Conservation (phyloP, 2,113 vertebrate genomes). For the Gavialis gangeticus region DNA sequence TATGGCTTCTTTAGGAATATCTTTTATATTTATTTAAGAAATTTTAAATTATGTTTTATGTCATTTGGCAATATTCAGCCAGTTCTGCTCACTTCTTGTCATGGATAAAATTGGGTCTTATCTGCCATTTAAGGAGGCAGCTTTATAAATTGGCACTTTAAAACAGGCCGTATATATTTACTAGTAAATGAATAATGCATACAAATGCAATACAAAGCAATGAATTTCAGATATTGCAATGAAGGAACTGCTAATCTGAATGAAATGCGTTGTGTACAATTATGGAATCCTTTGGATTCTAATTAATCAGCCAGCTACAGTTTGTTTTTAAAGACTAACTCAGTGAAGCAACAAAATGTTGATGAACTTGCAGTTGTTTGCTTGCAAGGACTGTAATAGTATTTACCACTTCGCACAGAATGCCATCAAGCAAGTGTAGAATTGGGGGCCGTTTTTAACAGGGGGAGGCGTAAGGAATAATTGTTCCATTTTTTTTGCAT, state of each 20-base stretch:
- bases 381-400: background rate
- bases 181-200: slow-evolving; percentile 50
- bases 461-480: background rate
- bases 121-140: slow-evolving; percentile 73
- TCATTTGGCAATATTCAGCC: slow-evolving; percentile 84
- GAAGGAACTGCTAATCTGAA: slow-evolving; percentile 71
- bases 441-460: slow-evolving; percentile 50
- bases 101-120: slow-evolving; percentile 81
- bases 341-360: background rate
- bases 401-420: background rate
- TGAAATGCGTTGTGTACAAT: background rate
- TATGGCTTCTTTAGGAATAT: slow-evolving; percentile 86
- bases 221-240: slow-evolving; percentile 42
- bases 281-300: slow-evolving; percentile 26
- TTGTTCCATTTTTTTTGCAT: background rate
- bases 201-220: slow-evolving; percentile 55
- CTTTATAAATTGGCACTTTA: slow-evolving; percentile 85
- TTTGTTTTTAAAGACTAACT: slow-evolving; percentile 27
- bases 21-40: slow-evolving; percentile 90
- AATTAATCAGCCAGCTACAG: background rate
- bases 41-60: slow-evolving; percentile 86
- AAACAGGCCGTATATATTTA: slow-evolving; percentile 79
- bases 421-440: slow-evolving; percentile 16
- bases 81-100: slow-evolving; percentile 87
- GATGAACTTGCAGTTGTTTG: background rate